Conservation (phyloP, 2,888 invertebrate species). For the Trachelus tabidus region DNA sequence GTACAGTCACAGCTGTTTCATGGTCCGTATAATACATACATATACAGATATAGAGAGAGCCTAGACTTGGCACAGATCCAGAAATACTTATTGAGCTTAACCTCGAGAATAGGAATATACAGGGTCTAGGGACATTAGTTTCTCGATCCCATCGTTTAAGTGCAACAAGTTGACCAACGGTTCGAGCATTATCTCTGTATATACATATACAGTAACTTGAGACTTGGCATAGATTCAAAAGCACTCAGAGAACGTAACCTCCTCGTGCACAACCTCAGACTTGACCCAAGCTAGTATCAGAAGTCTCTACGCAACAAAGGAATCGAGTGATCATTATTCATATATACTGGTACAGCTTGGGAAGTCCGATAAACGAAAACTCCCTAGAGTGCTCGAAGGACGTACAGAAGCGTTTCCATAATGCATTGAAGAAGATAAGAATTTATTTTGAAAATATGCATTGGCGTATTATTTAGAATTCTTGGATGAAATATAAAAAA, state of each 20-base stretch:
- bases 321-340: neutral
- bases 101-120: neutral
- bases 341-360: neutral
- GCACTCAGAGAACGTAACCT: neutral
- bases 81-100: neutral
- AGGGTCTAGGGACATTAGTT: neutral
- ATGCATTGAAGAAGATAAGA: neutral
- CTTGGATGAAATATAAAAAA: neutral
- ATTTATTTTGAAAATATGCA: neutral
- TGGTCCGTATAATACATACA: conserved; percentile 28
- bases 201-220: neutral
- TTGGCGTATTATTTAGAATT: neutral
- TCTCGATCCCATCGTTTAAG: neutral
- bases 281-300: neutral
- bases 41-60: conserved; percentile 15
- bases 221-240: neutral
- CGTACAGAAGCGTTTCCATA: neutral
- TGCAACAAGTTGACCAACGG: neutral
- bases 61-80: conserved; percentile 17
- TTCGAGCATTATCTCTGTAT: neutral
- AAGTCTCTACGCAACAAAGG: neutral
- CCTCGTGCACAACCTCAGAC: neutral
- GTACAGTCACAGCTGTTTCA: conserved; percentile 56
- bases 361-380: neutral
- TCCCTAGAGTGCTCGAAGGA: neutral